Percentiles rank a stretch among this genome's conserved stretches.
phyloP scores from a whole-genome alignment of 2,113 vertebrate species.

The Dendrocopos noguchii region DNA sequence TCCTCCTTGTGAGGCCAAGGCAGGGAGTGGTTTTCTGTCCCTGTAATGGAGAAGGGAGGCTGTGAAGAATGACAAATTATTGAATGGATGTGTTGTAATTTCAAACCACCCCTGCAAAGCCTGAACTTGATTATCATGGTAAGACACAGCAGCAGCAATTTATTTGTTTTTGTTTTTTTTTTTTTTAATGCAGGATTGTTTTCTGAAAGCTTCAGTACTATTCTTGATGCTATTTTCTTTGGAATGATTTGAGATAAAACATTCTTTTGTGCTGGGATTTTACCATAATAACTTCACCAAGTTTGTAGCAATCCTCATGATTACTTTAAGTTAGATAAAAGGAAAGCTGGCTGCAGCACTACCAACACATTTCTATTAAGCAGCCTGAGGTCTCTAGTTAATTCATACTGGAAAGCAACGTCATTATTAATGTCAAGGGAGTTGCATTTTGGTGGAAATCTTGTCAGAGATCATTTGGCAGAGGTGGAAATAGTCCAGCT shows the following conservation, averaged over 20 bases:
- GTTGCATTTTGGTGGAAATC: background rate
- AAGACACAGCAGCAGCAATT: background rate
- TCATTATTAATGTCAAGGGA: background rate
- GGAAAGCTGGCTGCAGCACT: background rate
- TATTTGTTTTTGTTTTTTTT: background rate
- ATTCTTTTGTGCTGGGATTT: background rate
- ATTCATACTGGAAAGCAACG: background rate
- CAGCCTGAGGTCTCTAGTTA: background rate
- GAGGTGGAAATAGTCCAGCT: background rate
- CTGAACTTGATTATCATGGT: background rate
- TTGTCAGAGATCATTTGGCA: background rate
- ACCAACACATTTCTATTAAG: background rate
- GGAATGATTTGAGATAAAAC: background rate
- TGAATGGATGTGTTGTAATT: background rate
- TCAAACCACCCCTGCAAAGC: background rate
- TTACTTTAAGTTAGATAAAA: background rate
- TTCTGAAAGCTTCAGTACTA: background rate
- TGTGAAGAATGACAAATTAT: background rate
- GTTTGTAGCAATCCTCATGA: background rate
- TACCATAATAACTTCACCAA: background rate
- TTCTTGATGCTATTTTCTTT: background rate
- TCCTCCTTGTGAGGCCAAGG: accelerated
- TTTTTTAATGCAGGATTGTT: background rate
- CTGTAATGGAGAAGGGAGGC: background rate
- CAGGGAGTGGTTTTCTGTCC: background rate